phyloP scores from a whole-genome alignment of 2,113 vertebrate species.

The Saimiri boliviensis region DNA sequence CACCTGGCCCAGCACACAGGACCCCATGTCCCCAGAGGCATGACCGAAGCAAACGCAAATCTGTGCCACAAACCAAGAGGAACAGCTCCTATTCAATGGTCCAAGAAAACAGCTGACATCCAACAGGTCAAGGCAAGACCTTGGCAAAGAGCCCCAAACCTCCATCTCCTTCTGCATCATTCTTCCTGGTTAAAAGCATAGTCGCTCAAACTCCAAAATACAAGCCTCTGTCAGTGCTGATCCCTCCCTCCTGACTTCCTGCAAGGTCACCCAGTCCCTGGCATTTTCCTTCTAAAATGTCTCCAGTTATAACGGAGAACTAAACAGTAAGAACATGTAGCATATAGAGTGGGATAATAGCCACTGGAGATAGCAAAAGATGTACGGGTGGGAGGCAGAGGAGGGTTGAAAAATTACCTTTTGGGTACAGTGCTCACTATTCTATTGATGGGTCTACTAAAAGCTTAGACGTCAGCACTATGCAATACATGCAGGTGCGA shows the following conservation, averaged over 20 bases:
- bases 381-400: too few species aligned
- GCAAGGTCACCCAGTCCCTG: too few species aligned
- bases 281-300: not conserved
- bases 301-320: not conserved
- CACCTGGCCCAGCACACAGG: not conserved
- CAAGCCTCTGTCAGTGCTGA: not conserved
- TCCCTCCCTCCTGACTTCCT: not conserved
- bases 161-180: not conserved
- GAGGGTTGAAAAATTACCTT: too few species aligned
- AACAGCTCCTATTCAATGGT: not conserved
- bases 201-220: not conserved
- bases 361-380: too few species aligned
- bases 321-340: too few species aligned
- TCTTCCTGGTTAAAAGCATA: not conserved
- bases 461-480: too few species aligned
- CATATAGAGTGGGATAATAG: too few species aligned
- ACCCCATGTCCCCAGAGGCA: not conserved
- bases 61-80: not conserved
- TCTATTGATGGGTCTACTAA: too few species aligned
- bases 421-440: too few species aligned
- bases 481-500: too few species aligned
- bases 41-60: not conserved
- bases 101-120: not conserved
- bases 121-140: not conserved
- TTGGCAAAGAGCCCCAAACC: not conserved